phyloP scores from a whole-genome alignment of 1,140 invertebrate species.

The Listronotus bonariensis region DNA sequence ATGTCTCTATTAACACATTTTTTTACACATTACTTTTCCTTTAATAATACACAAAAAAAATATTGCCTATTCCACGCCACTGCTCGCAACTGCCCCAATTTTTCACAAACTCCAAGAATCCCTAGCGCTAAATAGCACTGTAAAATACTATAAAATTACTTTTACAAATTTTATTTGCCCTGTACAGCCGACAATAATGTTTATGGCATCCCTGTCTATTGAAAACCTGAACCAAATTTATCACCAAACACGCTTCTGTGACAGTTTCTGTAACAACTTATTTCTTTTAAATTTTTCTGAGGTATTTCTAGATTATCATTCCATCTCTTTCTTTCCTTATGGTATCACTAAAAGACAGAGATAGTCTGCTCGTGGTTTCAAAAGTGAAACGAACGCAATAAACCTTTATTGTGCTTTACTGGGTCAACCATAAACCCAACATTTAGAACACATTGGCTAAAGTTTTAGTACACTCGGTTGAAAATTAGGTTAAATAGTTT shows the following conservation, averaged over 20 bases:
- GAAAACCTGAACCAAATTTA: constrained; percentile 41
- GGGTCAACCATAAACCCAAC: constrained; percentile 50
- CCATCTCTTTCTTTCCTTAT: background rate
- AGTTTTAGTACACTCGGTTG: constrained; percentile 37
- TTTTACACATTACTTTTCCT: too few species aligned
- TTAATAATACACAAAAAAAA: too few species aligned
- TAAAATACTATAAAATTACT: constrained; percentile 38
- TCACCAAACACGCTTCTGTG: constrained; percentile 38
- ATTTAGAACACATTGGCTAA: constrained; percentile 46
- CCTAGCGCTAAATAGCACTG: background rate
- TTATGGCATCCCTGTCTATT: constrained; percentile 28
- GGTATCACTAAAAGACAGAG: background rate
- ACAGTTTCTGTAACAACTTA: constrained; percentile 21
- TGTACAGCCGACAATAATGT: constrained; percentile 27
- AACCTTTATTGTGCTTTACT: constrained; percentile 41
- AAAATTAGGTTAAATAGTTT: constrained; percentile 42
- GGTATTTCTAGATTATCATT: background rate
- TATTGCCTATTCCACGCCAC: background rate
- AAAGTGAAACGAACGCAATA: constrained; percentile 4
- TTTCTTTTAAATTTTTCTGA: background rate
- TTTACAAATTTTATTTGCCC: constrained; percentile 30
- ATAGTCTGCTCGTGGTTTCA: background rate
- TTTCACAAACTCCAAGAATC: constrained; percentile 4
- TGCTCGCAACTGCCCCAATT: constrained; percentile 2
- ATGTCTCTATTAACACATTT: too few species aligned